Percentiles rank a stretch among this genome's conserved stretches.
Evolutionary conservation across 2,797 vertebrate species (phyloP).

Genomic region (Cynopterus sphinx): DNA sequence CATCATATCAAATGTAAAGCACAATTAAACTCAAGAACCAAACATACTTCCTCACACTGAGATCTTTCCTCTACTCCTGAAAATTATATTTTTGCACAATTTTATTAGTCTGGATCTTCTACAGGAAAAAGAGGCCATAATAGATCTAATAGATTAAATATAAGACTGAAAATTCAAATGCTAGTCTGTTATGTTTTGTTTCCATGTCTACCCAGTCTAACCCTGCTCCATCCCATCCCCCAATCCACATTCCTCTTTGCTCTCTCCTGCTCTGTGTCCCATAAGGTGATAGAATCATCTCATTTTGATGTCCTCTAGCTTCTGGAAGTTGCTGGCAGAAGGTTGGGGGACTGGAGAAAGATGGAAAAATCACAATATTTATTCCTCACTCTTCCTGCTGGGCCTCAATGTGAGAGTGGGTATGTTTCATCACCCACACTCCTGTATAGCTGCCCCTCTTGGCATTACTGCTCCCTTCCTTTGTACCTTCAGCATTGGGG

Average conservation of each 20-base stretch:
- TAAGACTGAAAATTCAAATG: neutral
- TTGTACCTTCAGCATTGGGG: neutral
- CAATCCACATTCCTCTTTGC: neutral
- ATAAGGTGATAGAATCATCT: neutral
- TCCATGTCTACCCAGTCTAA: accelerated
- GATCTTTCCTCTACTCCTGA: neutral
- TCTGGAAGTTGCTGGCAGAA: neutral
- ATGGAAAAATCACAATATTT: neutral
- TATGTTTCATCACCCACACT: neutral
- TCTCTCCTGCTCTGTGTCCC: neutral
- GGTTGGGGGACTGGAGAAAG: neutral
- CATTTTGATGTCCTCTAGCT: neutral
- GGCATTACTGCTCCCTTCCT: neutral
- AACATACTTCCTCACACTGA: neutral
- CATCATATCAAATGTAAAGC: neutral
- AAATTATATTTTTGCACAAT: neutral
- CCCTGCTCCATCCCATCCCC: too few species aligned
- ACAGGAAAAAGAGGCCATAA: neutral
- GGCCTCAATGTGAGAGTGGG: neutral
- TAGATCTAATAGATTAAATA: neutral
- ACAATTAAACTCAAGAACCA: neutral
- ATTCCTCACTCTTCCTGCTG: neutral
- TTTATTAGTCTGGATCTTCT: neutral
- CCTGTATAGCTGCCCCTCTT: neutral
- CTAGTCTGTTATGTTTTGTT: neutral